A percentile compares a stretch with the other conserved stretches of the same genome.
Conservation (phyloP, 2,888 invertebrate species). For the Drosophila dives region DNA sequence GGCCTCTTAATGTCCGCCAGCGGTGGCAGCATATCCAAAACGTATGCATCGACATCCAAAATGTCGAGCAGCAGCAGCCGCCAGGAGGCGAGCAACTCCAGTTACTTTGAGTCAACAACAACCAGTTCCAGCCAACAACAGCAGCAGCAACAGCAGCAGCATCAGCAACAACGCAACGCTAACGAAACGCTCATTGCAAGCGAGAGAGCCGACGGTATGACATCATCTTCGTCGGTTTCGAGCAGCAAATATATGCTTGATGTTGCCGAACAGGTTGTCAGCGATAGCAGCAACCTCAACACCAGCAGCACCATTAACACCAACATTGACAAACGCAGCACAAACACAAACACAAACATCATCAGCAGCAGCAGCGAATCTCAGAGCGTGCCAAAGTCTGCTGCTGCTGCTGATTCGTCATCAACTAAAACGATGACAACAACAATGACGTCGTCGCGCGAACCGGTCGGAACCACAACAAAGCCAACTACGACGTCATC, state of each 20-base stretch:
- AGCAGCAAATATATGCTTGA: slow-evolving; percentile 52
- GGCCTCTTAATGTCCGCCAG: slow-evolving; percentile 50
- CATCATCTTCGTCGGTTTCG: slow-evolving; percentile 74
- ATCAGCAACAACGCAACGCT: slow-evolving; percentile 45
- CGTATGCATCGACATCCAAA: slow-evolving; percentile 65
- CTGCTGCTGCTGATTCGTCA: slow-evolving; percentile 53
- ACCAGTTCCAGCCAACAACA: slow-evolving; percentile 64
- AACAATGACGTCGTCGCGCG: slow-evolving; percentile 66
- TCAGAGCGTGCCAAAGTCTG: slow-evolving; percentile 71
- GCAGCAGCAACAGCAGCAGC: slow-evolving; percentile 19
- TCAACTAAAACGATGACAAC: slow-evolving; percentile 20
- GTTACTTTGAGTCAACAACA: slow-evolving; percentile 66
- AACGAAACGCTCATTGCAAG: slow-evolving; percentile 71
- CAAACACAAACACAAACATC: slow-evolving; percentile 38
- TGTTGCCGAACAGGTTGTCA: slow-evolving; percentile 71
- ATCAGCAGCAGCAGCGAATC: slow-evolving; percentile 60
- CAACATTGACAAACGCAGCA: slow-evolving; percentile 55
- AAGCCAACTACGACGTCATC: slow-evolving; percentile 58
- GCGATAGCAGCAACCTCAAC: slow-evolving; percentile 53
- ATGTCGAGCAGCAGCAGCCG: slow-evolving; percentile 52
- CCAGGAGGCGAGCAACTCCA: slow-evolving; percentile 63
- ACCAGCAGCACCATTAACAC: slow-evolving; percentile 19
- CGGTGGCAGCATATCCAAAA: slow-evolving; percentile 68
- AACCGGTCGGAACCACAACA: slow-evolving; percentile 69
- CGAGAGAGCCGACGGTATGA: slow-evolving; percentile 79